Evolutionary conservation across 2,888 invertebrate genomes (phyloP).

Genomic region (Apamea monoglypha): DNA sequence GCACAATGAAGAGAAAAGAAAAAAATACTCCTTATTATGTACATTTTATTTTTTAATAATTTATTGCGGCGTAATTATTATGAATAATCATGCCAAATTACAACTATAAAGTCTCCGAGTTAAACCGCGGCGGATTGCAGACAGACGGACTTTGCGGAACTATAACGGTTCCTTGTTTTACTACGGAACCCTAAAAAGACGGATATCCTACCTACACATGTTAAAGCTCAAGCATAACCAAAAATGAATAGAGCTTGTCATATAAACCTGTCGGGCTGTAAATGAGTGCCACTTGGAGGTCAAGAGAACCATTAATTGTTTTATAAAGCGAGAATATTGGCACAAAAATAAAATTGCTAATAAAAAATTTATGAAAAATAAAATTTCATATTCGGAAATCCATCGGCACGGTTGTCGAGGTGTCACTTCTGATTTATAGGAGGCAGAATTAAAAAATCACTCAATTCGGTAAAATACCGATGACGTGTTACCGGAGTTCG

Average conservation of each 20-base stretch:
- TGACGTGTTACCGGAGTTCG: slow-evolving; percentile 43
- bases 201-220: background rate
- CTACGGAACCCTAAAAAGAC: slow-evolving; percentile 1
- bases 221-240: slow-evolving; percentile 18
- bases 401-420: slow-evolving; percentile 56
- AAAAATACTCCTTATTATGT: background rate
- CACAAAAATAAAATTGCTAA: slow-evolving; percentile 34
- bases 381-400: slow-evolving; percentile 51
- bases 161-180: background rate
- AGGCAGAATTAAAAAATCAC: slow-evolving; percentile 63
- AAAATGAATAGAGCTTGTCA: slow-evolving; percentile 30
- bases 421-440: slow-evolving; percentile 64
- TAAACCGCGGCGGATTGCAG: background rate
- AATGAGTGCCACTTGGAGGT: slow-evolving; percentile 39
- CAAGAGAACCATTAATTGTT: slow-evolving; percentile 38
- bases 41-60: background rate
- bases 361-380: slow-evolving; percentile 57
- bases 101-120: background rate
- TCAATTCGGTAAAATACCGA: slow-evolving; percentile 56
- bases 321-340: slow-evolving; percentile 40
- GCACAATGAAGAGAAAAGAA: background rate
- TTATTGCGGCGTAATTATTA: background rate
- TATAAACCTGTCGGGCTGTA: slow-evolving; percentile 31
- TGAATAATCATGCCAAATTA: background rate
- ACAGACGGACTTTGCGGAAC: background rate